These are phyloP conservation scores for Anguilla marmorata DNA, from an alignment of 2,797 vertebrate genomes.

Conservation along the genomic window DNA sequence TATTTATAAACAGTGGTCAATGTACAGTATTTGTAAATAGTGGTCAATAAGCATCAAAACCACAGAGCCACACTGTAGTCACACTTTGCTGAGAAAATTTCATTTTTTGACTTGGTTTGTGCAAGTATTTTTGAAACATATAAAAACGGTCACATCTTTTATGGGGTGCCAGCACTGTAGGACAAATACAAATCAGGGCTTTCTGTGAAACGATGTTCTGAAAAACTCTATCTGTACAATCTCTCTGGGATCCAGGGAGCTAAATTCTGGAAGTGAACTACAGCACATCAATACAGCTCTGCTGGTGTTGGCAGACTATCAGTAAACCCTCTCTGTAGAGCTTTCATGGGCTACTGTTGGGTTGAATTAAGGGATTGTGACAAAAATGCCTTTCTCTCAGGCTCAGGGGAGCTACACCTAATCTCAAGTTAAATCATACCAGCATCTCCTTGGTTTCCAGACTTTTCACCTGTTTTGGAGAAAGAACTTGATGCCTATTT, in stretches of 20 bases:
- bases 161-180: not conserved
- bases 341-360: conserved; percentile 54
- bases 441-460: conserved; percentile 39
- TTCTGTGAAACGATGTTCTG: conserved; percentile 31
- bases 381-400: conserved; percentile 58
- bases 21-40: no score
- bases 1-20: not conserved
- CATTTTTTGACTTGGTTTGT: not conserved
- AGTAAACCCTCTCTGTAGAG: conserved; percentile 52
- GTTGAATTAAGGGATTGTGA: conserved; percentile 66
- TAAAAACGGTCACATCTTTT: not conserved
- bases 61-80: no score
- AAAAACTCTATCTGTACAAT: conserved; percentile 25
- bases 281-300: conserved; percentile 50
- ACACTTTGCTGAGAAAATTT: no score
- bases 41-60: no score
- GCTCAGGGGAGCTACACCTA: conserved; percentile 54
- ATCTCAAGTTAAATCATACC: conserved; percentile 53
- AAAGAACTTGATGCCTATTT: conserved; percentile 21
- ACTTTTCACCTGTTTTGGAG: conserved; percentile 27
- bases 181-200: conserved; percentile 28
- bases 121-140: not conserved
- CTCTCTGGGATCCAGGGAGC: not conserved
- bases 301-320: conserved; percentile 57
- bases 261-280: conserved; percentile 6